Evolutionary conservation across 2,113 vertebrate species (phyloP).

Genomic region (Fulmarus glacialis): DNA sequence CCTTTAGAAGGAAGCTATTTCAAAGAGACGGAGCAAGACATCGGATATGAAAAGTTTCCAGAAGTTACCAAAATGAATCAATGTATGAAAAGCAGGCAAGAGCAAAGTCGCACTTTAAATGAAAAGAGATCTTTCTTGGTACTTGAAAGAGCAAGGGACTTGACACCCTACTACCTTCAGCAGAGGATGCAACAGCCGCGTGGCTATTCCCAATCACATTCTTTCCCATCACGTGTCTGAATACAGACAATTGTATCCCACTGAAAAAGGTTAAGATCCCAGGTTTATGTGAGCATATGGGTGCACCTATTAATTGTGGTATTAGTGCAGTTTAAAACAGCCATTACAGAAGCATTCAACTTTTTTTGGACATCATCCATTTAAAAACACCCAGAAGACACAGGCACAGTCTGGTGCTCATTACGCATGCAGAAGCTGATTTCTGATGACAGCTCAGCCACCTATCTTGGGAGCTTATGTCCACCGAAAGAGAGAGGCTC

Average conservation of each 20-base stretch:
- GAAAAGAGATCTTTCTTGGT: neutral
- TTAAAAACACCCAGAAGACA: neutral
- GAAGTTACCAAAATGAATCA: neutral
- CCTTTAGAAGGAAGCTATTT: neutral
- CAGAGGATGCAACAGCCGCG: neutral
- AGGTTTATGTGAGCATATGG: neutral
- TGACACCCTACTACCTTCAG: neutral
- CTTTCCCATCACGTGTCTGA: neutral
- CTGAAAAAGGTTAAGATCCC: neutral
- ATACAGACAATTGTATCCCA: neutral
- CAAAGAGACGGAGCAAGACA: neutral
- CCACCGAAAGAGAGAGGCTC: neutral
- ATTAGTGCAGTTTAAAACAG: neutral
- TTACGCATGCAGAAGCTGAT: neutral
- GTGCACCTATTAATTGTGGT: neutral
- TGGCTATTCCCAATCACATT: neutral
- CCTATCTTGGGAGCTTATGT: accelerated
- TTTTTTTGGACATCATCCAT: neutral
- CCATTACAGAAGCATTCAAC: neutral
- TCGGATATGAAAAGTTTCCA: neutral
- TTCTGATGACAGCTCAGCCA: neutral
- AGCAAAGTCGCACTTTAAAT: neutral
- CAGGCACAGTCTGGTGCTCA: neutral
- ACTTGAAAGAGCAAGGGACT: neutral
- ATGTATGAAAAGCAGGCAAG: neutral